Evolutionary conservation across 23 tunicate genomes (phyloP).

Genomic region (Halocynthia aurantium): DNA sequence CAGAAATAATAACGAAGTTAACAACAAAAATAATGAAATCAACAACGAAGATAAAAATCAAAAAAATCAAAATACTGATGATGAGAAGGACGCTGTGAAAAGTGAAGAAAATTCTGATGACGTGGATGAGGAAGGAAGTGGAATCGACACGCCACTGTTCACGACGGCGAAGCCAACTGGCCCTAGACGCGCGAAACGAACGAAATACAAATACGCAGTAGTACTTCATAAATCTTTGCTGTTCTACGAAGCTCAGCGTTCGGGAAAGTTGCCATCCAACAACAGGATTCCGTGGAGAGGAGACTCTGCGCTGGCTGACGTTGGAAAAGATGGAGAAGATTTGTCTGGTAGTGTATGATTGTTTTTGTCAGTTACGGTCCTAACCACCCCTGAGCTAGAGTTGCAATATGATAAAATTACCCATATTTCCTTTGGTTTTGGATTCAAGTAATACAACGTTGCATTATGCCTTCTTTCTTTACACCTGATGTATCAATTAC

Average conservation of each 20-base stretch:
- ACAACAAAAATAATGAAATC: conserved; percentile 1
- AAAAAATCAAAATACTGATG: conserved; percentile 9
- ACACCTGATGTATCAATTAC: too few species aligned
- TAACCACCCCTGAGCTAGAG: neutral
- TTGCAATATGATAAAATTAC: neutral
- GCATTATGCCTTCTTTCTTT: too few species aligned
- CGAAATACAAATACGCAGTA: conserved; percentile 43
- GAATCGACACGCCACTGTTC: neutral
- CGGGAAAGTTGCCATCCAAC: conserved; percentile 61
- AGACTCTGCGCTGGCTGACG: conserved; percentile 71
- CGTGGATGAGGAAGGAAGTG: conserved; percentile 4
- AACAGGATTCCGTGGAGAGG: conserved; percentile 79
- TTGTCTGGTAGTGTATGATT: conserved; percentile 44
- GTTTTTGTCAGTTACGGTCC: neutral
- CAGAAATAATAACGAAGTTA: neutral
- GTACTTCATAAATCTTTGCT: conserved; percentile 70
- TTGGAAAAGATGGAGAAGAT: conserved; percentile 59
- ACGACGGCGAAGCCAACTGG: neutral
- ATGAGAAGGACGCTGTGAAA: neutral
- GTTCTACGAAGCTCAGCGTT: conserved; percentile 92
- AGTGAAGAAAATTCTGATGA: neutral
- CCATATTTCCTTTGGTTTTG: neutral
- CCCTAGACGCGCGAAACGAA: conserved; percentile 8
- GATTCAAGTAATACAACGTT: too few species aligned
- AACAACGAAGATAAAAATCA: conserved; percentile 8